Conservation (phyloP, 2,888 invertebrate species). For the Lordiphosa fenestrarum region DNA sequence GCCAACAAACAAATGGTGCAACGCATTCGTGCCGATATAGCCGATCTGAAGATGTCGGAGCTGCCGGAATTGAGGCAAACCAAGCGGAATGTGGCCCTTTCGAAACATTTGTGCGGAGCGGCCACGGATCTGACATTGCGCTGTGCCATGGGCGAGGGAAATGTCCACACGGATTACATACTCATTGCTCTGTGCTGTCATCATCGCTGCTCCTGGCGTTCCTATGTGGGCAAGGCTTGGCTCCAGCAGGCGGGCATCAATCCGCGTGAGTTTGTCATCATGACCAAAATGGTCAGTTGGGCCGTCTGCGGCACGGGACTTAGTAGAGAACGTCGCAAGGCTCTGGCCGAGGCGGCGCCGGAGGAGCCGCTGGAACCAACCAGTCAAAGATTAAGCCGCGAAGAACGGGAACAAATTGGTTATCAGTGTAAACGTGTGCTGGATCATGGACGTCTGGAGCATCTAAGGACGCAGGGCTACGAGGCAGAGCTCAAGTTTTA, state of each 20-base stretch:
- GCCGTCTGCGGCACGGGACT: conserved; percentile 90
- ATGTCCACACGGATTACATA: conserved; percentile 81
- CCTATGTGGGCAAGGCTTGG: conserved; percentile 86
- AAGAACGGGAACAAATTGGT: conserved; percentile 84
- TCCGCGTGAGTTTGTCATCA: conserved; percentile 85
- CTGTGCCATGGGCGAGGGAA: conserved; percentile 81
- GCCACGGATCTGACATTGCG: conserved; percentile 91
- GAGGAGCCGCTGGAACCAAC: conserved; percentile 27
- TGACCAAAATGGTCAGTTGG: conserved; percentile 93
- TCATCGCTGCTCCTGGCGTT: conserved; percentile 88
- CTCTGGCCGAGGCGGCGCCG: conserved; percentile 50
- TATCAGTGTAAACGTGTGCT: conserved; percentile 88
- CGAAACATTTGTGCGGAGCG: conserved; percentile 94
- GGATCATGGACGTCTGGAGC: conserved; percentile 87
- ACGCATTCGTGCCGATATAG: conserved; percentile 90
- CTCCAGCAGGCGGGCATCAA: conserved; percentile 83
- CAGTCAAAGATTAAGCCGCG: conserved; percentile 65
- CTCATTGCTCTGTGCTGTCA: conserved; percentile 95
- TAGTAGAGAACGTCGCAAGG: conserved; percentile 81
- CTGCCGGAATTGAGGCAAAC: conserved; percentile 80
- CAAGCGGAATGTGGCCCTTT: conserved; percentile 85
- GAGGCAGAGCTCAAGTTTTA: conserved; percentile 84
- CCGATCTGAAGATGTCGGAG: conserved; percentile 85
- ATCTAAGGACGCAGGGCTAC: conserved; percentile 83
- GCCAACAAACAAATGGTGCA: conserved; percentile 81